These are phyloP conservation scores for Cynodonichthys magdalenae DNA, from an alignment of 2,797 vertebrate species.

Conservation along the genomic window DNA sequence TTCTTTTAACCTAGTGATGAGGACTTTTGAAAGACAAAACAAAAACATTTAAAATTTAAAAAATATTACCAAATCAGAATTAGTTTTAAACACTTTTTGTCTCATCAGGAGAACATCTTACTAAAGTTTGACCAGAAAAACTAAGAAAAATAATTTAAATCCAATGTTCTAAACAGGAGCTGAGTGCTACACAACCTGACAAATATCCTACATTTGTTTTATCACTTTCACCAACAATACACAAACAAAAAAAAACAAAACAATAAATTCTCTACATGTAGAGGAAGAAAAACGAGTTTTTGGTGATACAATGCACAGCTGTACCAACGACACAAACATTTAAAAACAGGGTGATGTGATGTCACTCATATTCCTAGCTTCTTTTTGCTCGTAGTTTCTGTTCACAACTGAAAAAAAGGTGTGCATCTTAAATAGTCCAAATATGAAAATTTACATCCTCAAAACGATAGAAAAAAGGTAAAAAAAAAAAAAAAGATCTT, in stretches of 20 bases:
- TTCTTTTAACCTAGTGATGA: background rate
- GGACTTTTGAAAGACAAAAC: background rate
- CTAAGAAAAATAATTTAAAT: no score
- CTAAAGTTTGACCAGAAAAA: background rate
- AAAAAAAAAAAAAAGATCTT: conserved; percentile 30
- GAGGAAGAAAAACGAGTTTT: conserved; percentile 48
- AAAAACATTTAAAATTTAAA: background rate
- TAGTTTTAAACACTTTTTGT: background rate
- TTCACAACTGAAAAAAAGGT: conserved; percentile 25
- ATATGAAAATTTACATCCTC: conserved; percentile 49
- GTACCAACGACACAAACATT: conserved; percentile 42
- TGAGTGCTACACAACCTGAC: conserved; percentile 72
- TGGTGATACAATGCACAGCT: conserved; percentile 38
- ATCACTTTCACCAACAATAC: conserved; percentile 39
- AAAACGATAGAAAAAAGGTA: conserved; percentile 23
- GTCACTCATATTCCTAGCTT: conserved; percentile 24
- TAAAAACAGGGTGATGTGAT: conserved; percentile 11
- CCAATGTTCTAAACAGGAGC: conserved; percentile 29
- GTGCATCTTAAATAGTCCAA: conserved; percentile 38
- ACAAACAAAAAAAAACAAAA: conserved; percentile 16
- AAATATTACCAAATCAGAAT: background rate
- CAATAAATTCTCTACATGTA: conserved; percentile 52
- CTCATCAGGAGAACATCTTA: background rate
- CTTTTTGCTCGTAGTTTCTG: conserved; percentile 34
- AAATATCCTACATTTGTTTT: conserved; percentile 47